Percentiles rank a stretch among this genome's conserved stretches.
These are phyloP conservation scores for Gyrodactylus bullatarudis DNA, from an alignment of 1,140 invertebrate genomes.

Conservation along the genomic window DNA sequence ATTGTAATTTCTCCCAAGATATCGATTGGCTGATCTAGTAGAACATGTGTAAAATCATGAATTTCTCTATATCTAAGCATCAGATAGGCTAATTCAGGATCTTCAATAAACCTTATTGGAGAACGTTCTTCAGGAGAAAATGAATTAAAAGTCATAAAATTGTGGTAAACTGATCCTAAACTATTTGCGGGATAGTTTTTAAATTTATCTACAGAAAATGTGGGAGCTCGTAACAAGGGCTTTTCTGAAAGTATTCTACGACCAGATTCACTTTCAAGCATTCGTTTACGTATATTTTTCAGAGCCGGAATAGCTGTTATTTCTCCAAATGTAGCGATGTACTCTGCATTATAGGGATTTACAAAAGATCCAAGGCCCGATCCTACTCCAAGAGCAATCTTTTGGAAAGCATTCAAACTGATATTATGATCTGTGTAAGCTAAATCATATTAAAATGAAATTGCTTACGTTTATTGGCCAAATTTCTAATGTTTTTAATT, in stretches of 20 bases:
- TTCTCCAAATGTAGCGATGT: conserved; percentile 68
- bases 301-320: conserved; percentile 40
- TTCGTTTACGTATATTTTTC: conserved; percentile 29
- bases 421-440: background rate
- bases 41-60: conserved; percentile 66
- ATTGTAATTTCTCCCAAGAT: conserved; percentile 60
- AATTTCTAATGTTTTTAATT: no score
- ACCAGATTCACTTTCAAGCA: conserved; percentile 33
- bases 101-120: conserved; percentile 55
- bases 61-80: conserved; percentile 82
- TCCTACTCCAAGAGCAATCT: background rate
- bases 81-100: conserved; percentile 58
- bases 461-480: no score
- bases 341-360: conserved; percentile 27
- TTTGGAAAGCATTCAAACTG: background rate
- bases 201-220: background rate
- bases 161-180: background rate
- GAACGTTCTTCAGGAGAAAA: conserved; percentile 48
- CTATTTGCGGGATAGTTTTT: background rate
- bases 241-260: conserved; percentile 27
- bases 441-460: background rate
- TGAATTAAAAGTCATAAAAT: background rate
- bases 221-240: conserved; percentile 7
- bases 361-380: conserved; percentile 1
- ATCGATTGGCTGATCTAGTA: conserved; percentile 36